Percentiles rank a stretch among this genome's conserved stretches.
phyloP scores from a whole-genome alignment of 1,140 invertebrate species.

The Chionoecetes opilio region DNA sequence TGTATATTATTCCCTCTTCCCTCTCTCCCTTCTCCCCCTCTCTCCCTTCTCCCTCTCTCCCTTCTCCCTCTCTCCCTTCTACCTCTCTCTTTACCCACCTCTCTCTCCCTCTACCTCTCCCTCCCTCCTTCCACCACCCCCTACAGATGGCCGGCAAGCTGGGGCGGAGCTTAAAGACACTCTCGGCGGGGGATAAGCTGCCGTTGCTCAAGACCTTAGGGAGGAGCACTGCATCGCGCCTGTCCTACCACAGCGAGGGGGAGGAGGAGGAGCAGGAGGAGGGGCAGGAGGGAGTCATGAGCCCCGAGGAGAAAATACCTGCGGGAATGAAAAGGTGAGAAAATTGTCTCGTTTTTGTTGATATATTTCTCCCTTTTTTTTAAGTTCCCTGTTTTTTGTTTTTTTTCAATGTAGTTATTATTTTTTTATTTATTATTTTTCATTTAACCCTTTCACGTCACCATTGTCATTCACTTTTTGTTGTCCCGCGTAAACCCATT shows the following conservation, averaged over 20 bases:
- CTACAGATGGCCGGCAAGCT: slow-evolving; percentile 31
- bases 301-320: slow-evolving; percentile 51
- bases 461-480: too few species aligned
- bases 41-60: too few species aligned
- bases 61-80: too few species aligned
- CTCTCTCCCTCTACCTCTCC: too few species aligned
- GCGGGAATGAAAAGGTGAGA: slow-evolving; percentile 65
- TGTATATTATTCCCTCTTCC: too few species aligned
- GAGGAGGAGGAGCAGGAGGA: slow-evolving; percentile 1
- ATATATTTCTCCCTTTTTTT: too few species aligned
- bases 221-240: not conserved
- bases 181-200: slow-evolving; percentile 56
- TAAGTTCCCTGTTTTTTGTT: too few species aligned
- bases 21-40: too few species aligned
- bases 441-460: too few species aligned
- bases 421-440: too few species aligned
- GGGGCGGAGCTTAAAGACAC: slow-evolving; percentile 40
- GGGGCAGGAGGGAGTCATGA: slow-evolving; percentile 8
- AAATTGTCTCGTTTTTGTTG: not conserved
- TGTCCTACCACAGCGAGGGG: slow-evolving; percentile 41
- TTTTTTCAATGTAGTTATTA: not conserved
- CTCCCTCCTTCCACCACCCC: not conserved
- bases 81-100: too few species aligned
- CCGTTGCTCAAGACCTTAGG: slow-evolving; percentile 59
- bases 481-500: too few species aligned